Percentiles rank a stretch among this genome's conserved stretches.
These are phyloP conservation scores for Standfussiana lucernea DNA, from an alignment of 2,888 invertebrate genomes.

Conservation along the genomic window DNA sequence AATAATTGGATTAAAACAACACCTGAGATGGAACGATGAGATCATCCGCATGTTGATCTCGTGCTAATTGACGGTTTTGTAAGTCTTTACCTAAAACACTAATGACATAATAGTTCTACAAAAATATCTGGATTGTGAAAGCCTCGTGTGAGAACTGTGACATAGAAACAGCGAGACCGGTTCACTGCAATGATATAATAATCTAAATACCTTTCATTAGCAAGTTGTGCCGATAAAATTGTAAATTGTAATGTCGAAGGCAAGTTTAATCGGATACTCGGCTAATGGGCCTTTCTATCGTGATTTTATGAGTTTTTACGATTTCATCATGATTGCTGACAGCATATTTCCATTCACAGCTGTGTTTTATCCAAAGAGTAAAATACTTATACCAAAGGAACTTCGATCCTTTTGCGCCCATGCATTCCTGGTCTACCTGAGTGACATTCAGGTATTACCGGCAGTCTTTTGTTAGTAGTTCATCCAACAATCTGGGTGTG, in stretches of 20 bases:
- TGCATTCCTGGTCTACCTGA: too few species aligned
- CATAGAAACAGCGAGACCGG: slow-evolving; percentile 42
- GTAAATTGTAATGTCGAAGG: slow-evolving; percentile 34
- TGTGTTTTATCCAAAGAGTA: background rate
- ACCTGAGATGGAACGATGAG: slow-evolving; percentile 31
- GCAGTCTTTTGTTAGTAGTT: too few species aligned
- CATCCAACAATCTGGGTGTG: background rate
- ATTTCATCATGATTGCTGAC: background rate
- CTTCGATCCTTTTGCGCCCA: background rate
- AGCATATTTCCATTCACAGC: background rate
- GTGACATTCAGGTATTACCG: background rate
- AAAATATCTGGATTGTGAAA: slow-evolving; percentile 56
- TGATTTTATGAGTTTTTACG: slow-evolving; percentile 8
- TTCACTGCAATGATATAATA: slow-evolving; percentile 46
- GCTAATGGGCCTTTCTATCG: slow-evolving; percentile 28
- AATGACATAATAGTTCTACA: slow-evolving; percentile 53
- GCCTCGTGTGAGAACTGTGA: slow-evolving; percentile 39
- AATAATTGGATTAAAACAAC: slow-evolving; percentile 44
- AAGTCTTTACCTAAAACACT: slow-evolving; percentile 55
- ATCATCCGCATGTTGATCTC: slow-evolving; percentile 45
- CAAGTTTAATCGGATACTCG: slow-evolving; percentile 28
- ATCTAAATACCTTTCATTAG: slow-evolving; percentile 43
- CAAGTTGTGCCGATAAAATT: slow-evolving; percentile 15
- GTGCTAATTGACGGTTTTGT: slow-evolving; percentile 63
- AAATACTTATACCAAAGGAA: background rate